Evolutionary conservation across 2,797 vertebrate species (phyloP), one percentile per base, ranked within the genome.

Genomic region (Balearica regulorum): DNA sequence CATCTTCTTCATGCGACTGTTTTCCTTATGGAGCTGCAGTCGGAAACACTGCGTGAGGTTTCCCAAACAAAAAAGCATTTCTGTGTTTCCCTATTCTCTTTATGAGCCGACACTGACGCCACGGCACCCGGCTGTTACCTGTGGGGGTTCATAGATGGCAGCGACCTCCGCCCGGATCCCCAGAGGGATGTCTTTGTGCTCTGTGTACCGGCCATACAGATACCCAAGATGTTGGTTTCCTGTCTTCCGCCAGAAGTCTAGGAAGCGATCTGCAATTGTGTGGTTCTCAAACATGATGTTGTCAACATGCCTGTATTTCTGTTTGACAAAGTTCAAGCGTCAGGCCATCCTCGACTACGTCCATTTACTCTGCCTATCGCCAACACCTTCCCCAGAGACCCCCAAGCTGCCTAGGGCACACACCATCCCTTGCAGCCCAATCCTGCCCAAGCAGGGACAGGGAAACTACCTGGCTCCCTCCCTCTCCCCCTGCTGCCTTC

Each of bases 201-300:
- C 99, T 0, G 99, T 99, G 98, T 99, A 99, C 53, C 98, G 98
- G 39, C 99, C 99, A 1, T 99, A 99, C 81, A 99, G 95, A 82
- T 99, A 99, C 1, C 99, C 99, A 61, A 99, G 98, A 66, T 99
- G 98, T 93, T 99, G 99, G 93, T 98, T 99, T 58, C 99, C 99
- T 2, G 99, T 99, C 98, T 99, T 99, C 96, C 99, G 98, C 99
- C 99, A 99, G 97, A 99, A 99, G 98, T 99, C 99, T 75, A 99
- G 98, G 98, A 99, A 99, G 93, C 99, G 99, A 97, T 99, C 99
- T 4, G 99, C 99, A 33, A 99, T 99, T 20, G 99, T 99, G 98
- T 99, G 99, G 96, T 99, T 99, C 98, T 99, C 99, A 97, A 99
- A 99, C 99, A 99, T 99, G 97, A 99, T 99, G 96, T 99, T 99